Evolutionary conservation across 2,888 invertebrate genomes (phyloP).

Genomic region (Nysson spinosus): DNA sequence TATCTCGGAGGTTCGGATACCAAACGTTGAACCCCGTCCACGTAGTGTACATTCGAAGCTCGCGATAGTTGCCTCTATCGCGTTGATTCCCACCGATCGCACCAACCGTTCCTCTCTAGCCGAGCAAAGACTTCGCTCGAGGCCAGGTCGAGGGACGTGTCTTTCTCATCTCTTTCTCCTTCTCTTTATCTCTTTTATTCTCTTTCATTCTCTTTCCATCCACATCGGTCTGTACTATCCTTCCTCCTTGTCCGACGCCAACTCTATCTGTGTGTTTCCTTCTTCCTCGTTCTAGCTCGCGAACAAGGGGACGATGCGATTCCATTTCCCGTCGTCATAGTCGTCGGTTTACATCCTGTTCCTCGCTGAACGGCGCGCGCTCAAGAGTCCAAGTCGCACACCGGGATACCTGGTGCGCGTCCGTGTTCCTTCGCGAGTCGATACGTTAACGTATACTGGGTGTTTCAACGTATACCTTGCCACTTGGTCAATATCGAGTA

Average conservation of each 20-base stretch:
- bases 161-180: neutral
- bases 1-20: slow-evolving; percentile 35
- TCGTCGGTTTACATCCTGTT: slow-evolving; percentile 69
- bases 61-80: slow-evolving; percentile 25
- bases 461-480: too few species aligned
- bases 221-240: neutral
- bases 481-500: too few species aligned
- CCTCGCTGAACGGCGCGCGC: slow-evolving; percentile 51
- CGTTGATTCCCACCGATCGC: slow-evolving; percentile 37
- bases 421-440: too few species aligned
- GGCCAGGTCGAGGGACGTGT: too few species aligned
- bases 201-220: neutral
- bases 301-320: slow-evolving; percentile 58
- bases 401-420: too few species aligned
- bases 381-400: too few species aligned
- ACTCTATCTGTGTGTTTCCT: slow-evolving; percentile 1
- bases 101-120: too few species aligned
- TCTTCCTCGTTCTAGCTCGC: slow-evolving; percentile 19
- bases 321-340: slow-evolving; percentile 69
- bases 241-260: too few species aligned
- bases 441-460: too few species aligned
- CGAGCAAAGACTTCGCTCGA: too few species aligned
- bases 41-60: slow-evolving; percentile 6
- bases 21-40: slow-evolving; percentile 13
- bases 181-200: neutral